Base-by-base conservation (phyloP, 2,113 vertebrate genomes). In the Planiliza haematocheilus region DNA sequence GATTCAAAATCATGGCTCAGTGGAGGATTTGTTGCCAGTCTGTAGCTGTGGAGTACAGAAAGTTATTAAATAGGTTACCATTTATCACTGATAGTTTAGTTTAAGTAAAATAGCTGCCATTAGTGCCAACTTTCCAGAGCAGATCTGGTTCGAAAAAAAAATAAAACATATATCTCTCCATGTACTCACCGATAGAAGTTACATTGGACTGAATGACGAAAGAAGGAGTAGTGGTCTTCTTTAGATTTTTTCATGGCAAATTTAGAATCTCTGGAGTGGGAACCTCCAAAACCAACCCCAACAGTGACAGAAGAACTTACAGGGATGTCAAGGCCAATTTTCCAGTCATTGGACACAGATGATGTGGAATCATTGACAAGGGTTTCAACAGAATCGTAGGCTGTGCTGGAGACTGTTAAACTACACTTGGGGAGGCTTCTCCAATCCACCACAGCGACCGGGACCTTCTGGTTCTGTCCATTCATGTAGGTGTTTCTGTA, bases 331-430 rank as follows among this genome's bases (percentile, higher is more conserved):
- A 95, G 89, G 1, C 81, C 93, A 0, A 13, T 0, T 52, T 53
- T 56, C 94, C 94, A 95, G 77, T 91, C 10, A 0, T 86, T 91
- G 3, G 20, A 59, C 49, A 95, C 86, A 0, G 17, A 73, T 1
- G 83, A 62, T 2, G 89, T 86, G 0, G 83, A 80, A 0, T 74
- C 82, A 0, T 6, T 51, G 17, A 92, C 86, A 1, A 94, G 74
- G 0, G 13, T 36, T 52, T 92, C 91, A 0, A 63, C 88, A 3
- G 92, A 94, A 13, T 73, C 71, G 24, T 74, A 87, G 1, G 87
- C 0, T 0, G 1, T 20, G 56, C 67, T 81, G 74, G 57, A 42
- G 18, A 94, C 55, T 0, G 51, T 79, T 46, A 80, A 10, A 17
- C 11, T 65, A 57, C 82, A 88, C 8, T 71, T 36, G 0, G 80